Percentiles rank a stretch among this genome's conserved stretches.
Conservation (phyloP, 1,140 invertebrate genomes). For the Drosophila albomicans region DNA sequence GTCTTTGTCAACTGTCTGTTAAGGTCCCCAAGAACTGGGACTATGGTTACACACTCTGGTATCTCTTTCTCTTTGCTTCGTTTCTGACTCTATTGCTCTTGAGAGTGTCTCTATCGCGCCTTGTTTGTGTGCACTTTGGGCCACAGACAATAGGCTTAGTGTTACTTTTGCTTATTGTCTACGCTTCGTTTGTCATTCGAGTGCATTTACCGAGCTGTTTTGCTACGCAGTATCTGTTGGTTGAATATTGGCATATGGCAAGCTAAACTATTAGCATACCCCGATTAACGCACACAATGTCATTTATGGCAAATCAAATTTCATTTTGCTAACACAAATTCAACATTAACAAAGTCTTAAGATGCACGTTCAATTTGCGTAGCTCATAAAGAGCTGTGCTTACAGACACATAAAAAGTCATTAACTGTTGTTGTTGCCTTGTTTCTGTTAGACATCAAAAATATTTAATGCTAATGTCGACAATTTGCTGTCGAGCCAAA, state of each 20-base stretch:
- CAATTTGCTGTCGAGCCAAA: slow-evolving; percentile 35
- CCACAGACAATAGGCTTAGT: slow-evolving; percentile 76
- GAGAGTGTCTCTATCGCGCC: slow-evolving; percentile 38
- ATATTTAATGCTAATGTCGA: slow-evolving; percentile 41
- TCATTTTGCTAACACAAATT: not conserved
- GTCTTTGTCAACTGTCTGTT: slow-evolving; percentile 42
- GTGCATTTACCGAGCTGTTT: slow-evolving; percentile 46
- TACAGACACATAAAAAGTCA: slow-evolving; percentile 7
- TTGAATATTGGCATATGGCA: slow-evolving; percentile 41
- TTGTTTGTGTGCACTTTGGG: slow-evolving; percentile 78
- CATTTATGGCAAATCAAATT: not conserved
- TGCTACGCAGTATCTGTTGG: not conserved
- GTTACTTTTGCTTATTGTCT: slow-evolving; percentile 78
- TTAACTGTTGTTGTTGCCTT: not conserved
- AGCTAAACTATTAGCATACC: slow-evolving; percentile 60
- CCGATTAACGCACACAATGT: slow-evolving; percentile 24
- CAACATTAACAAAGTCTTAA: not conserved
- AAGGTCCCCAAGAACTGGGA: not conserved
- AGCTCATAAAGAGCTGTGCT: not conserved
- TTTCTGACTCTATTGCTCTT: not conserved
- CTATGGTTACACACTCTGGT: slow-evolving; percentile 13
- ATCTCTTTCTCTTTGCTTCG: not conserved
- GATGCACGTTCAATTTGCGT: not conserved
- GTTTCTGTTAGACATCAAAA: slow-evolving; percentile 14
- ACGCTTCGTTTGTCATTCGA: slow-evolving; percentile 75